Evolutionary conservation across 2,888 invertebrate species (phyloP), one percentile per base, ranked within the genome.

Genomic region (Volucella inflata): DNA sequence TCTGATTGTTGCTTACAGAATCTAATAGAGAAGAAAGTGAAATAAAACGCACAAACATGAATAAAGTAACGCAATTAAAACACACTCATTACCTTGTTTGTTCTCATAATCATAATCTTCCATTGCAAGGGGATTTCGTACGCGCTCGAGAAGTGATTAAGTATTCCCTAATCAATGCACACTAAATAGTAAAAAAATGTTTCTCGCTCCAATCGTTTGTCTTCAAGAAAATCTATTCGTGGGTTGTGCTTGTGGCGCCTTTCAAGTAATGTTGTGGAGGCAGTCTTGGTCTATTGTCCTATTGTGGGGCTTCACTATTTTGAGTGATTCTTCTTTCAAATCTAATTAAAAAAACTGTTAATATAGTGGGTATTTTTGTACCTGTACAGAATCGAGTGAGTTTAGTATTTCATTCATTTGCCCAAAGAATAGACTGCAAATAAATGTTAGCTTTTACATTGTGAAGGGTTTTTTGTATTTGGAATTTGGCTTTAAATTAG

Each of bases 291-390:
- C 30, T 30, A 30, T 68, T 51, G 60, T 67, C 16, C 46, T 55
- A 70, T 85, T 85, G 85, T 81, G 72, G 72, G 85, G 85, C 81
- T 85, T 85, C 85, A 38, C 55, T 30, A 14, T 30, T 80, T 82
- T 84, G 87, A 83, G 81, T 67, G 67, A 44, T 81, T 76, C 65
- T 51, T 57, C 57, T 55, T 62, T 30, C 78, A 91, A 90, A 90
- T 90, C 90, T 90, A 90, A 90, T 90, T 90, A 90, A 72, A 90
- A 72, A 80, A 77, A 72, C 65, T 42, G 55, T 76, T 84, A 71
- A 40, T 16, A 71, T 38, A 16, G n/a, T 36, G 17, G 17, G 10
- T 44, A 10, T 59, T 50, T 71, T 21, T 36, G 60, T 17, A 50
- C 21, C 11, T n/a, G n/a, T 8, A 30, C 3, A 50, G n/a, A 42